Percentiles rank a stretch among this genome's conserved stretches.
These are phyloP conservation scores for Drosophila kikkawai DNA, from an alignment of 1,140 invertebrate genomes.

Conservation along the genomic window DNA sequence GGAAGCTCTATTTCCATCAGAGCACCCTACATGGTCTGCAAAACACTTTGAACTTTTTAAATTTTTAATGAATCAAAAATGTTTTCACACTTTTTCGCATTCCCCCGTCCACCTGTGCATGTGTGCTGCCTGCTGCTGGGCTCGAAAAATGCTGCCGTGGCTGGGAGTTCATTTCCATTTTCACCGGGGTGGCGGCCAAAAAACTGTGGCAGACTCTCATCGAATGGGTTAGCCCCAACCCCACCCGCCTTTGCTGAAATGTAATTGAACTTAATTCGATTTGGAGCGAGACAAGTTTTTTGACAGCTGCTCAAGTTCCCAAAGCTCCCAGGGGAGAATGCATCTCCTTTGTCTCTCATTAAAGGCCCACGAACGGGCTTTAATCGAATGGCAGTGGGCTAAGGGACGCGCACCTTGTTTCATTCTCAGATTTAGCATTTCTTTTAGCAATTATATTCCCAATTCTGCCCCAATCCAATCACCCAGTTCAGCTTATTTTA, in stretches of 20 bases:
- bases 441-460: slow-evolving; percentile 29
- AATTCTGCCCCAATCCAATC: slow-evolving; percentile 28
- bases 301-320: slow-evolving; percentile 72
- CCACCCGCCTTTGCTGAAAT: slow-evolving; percentile 33
- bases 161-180: slow-evolving; percentile 69
- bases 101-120: slow-evolving; percentile 23
- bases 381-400: slow-evolving; percentile 18
- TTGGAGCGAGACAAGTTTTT: slow-evolving; percentile 79
- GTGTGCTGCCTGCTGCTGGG: slow-evolving; percentile 24
- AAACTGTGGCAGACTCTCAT: slow-evolving; percentile 47
- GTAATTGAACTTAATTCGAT: slow-evolving; percentile 83
- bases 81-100: slow-evolving; percentile 80
- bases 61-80: slow-evolving; percentile 84
- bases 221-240: slow-evolving; percentile 33
- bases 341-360: slow-evolving; percentile 31
- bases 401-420: neutral
- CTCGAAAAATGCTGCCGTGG: slow-evolving; percentile 32
- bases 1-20: slow-evolving; percentile 27
- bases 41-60: slow-evolving; percentile 84
- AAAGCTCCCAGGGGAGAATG: slow-evolving; percentile 49
- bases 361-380: slow-evolving; percentile 30
- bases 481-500: slow-evolving; percentile 31
- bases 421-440: slow-evolving; percentile 8
- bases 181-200: slow-evolving; percentile 21
- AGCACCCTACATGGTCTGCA: slow-evolving; percentile 51